Base-by-base conservation (phyloP, 2,888 invertebrate genomes). In the Cetonia aurata region DNA sequence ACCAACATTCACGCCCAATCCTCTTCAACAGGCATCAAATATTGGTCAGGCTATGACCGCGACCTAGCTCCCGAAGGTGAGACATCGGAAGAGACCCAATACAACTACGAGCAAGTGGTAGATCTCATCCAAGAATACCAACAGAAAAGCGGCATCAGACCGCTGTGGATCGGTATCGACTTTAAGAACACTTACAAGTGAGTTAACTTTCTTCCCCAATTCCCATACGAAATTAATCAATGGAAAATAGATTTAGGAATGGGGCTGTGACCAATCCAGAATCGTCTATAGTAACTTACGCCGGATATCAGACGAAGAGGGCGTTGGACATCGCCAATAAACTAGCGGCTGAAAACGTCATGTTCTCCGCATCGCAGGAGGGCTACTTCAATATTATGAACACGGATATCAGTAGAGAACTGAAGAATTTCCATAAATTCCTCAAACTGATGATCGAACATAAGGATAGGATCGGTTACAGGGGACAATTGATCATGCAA, bases 141-240 rank as follows among this genome's bases (percentile, higher is more conserved):
- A 74, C 87, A 88, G 75, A 83, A 87, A 73, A 87, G 86, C 50
- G 89, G 89, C 1, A 81, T 90, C 50, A 89, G 88, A 78, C 80
- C 89, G 60, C 78, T 91, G 69, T 91, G 91, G 91, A 82, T 89
- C 1, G 89, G 90, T 0, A 89, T 90, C 8, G 89, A 91, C 78
- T 81, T 91, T 66, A 90, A 90, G 80, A 86, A 71, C 48, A 69
- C 74, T 62, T 68, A 53, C 37, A 76, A 75, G 75, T 76, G 71
- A 48, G 41, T 56, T n/a, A 13, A 44, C 13, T 3, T 1, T n/a
- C 12, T 13, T 44, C 2, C 13, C 6, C 13, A 44, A 44, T 44
- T 44, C 10, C 44, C 10, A 3, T 44, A 44, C 44, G 13, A 44
- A 44, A 10, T n/a, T 10, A 44, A 44, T 44, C 10, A 44, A 44